Conservation (phyloP, 2,113 vertebrate species). For the Phoenicopterus ruber region DNA sequence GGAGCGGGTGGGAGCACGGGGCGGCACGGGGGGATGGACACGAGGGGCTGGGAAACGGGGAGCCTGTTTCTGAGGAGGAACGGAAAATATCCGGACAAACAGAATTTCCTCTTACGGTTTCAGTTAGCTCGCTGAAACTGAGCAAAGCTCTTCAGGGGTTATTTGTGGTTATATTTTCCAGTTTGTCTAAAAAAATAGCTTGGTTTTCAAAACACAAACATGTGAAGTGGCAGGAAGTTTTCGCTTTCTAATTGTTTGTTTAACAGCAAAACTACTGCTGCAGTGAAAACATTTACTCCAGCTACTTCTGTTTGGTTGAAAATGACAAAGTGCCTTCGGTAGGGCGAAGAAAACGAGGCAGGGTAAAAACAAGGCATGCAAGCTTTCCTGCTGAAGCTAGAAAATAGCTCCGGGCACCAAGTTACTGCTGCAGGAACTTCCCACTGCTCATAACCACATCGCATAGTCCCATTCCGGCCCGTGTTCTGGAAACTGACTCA, state of each 20-base stretch:
- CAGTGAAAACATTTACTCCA: not conserved
- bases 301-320: not conserved
- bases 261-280: not conserved
- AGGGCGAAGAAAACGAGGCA: not conserved
- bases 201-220: not conserved
- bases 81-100: not conserved
- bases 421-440: not conserved
- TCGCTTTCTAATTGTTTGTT: not conserved
- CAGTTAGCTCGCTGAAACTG: not conserved
- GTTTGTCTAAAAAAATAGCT: not conserved
- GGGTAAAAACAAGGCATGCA: not conserved
- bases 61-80: not conserved
- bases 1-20: not conserved
- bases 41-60: not conserved
- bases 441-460: not conserved
- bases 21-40: not conserved
- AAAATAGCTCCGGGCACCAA: not conserved
- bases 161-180: not conserved
- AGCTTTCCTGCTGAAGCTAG: not conserved
- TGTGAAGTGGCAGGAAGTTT: slow-evolving; percentile 21
- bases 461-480: fast-evolving
- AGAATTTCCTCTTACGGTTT: not conserved
- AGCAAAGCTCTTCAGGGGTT: not conserved
- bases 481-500: fast-evolving
- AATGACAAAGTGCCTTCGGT: not conserved